Evolutionary conservation across 2,113 vertebrate genomes (phyloP).

Genomic region (Serinus canaria): DNA sequence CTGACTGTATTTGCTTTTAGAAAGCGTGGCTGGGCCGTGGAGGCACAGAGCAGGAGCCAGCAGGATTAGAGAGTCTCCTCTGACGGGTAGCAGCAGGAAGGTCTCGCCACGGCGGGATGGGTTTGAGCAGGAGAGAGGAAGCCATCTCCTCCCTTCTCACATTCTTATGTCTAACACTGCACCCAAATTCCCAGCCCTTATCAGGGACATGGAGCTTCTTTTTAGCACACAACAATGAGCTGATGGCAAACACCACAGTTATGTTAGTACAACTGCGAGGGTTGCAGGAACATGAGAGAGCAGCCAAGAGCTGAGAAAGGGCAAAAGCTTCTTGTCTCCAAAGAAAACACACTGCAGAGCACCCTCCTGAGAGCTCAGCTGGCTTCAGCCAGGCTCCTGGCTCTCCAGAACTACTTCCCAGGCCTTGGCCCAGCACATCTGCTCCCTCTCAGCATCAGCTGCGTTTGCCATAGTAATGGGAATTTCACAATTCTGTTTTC

Average conservation of each 20-base stretch:
- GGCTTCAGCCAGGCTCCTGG: conserved; percentile 5
- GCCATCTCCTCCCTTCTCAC: neutral
- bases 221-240: neutral
- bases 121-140: neutral
- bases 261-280: neutral
- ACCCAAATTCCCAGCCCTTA: neutral
- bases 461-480: neutral
- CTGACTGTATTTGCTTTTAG: neutral
- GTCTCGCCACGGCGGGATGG: too few relatives aligned
- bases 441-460: neutral
- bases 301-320: conserved; percentile 32
- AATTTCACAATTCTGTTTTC: conserved; percentile 33
- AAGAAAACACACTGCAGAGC: conserved; percentile 33
- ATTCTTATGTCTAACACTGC: neutral
- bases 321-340: conserved; percentile 24
- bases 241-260: neutral
- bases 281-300: neutral
- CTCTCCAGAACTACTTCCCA: neutral
- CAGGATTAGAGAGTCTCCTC: neutral
- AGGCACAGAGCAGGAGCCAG: neutral
- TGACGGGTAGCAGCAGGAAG: neutral
- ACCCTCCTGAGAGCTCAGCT: neutral
- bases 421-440: neutral
- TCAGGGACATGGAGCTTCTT: neutral
- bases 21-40: neutral